Base-by-base conservation (phyloP, 2,797 vertebrate species). In the Myotis findleyi region DNA sequence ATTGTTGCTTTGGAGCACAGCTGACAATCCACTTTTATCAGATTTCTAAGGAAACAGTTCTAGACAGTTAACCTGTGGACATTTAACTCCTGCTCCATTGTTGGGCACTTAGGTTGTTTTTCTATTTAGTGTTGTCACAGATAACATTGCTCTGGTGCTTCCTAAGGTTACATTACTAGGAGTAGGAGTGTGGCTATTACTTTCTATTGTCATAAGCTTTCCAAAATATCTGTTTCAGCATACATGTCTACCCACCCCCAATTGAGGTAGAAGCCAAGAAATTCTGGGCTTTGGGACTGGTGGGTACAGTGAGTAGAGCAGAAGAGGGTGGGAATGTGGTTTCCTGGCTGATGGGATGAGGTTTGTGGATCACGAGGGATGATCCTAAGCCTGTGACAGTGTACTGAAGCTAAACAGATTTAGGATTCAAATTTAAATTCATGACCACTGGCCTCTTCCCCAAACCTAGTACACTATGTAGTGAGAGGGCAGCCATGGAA, bases 201-300 rank as follows among this genome's bases (percentile, higher is more conserved):
- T 76, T 95, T 41, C 30, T 73, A 4, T 76, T 91, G 51, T 91
- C 10, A 8, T 75, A n/a, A 69, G 41, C 51, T 71, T 95, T 94
- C 55, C 59, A 77, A 57, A 91, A 72, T 76, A 49, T 87, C 44
- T 76, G 5, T 69, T 11, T 64, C 64, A 85, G 18, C 3, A 3
- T 55, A 38, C 9, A 93, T 23, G 14, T 68, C 8, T 44, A 64
- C 64, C 20, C 25, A 47, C 3, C 38, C 18, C 25, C 1, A 68
- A 2, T 0, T 87, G 76, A 88, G 27, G 33, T 57, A 88, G 75
- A 87, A 41, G 21, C 87, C 75, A 76, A 14, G 47, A 57, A 91
- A 64, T 87, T 33, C 10, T 91, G 83, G 79, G 11, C 14, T 79
- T 27, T 75, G 73, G 44, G 73, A 51, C 62, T 62, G 3, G 27